Evolutionary conservation across 2,113 vertebrate species (phyloP).

Genomic region (Parotia lawesii): DNA sequence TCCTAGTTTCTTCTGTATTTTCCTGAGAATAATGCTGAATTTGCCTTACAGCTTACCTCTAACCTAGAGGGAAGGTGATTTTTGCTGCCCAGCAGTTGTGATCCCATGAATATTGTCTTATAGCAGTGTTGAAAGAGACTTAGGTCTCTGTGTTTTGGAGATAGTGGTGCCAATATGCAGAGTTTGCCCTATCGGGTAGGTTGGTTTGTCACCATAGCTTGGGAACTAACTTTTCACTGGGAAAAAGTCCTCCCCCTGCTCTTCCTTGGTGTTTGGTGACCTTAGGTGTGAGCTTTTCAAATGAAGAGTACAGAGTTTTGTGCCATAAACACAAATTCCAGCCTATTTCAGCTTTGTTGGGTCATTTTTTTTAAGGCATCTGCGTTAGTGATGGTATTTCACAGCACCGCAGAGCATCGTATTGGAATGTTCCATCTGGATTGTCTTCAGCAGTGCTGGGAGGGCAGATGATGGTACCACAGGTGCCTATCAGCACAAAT

Average conservation of each 20-base stretch:
- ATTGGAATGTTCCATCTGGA: neutral
- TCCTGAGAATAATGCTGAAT: neutral
- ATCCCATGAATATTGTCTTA: neutral
- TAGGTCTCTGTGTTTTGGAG: neutral
- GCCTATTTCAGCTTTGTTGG: neutral
- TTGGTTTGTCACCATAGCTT: neutral
- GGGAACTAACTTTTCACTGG: neutral
- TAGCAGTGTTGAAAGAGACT: neutral
- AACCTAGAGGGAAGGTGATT: neutral
- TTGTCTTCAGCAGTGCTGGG: rapidly evolving
- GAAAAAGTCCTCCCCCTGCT: neutral
- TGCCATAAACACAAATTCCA: neutral
- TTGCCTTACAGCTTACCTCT: neutral
- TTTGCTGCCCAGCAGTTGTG: neutral
- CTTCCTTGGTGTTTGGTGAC: neutral
- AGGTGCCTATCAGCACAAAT: neutral
- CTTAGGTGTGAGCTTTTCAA: neutral
- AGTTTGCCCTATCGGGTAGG: neutral
- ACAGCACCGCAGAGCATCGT: neutral
- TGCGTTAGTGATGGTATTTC: neutral
- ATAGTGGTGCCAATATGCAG: neutral
- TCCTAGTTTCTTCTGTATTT: neutral
- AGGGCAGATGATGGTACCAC: neutral
- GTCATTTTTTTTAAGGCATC: neutral
- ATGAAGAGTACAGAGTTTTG: neutral